Evolutionary conservation across 1,140 invertebrate genomes (phyloP), one percentile per base, ranked within the genome.

Genomic region (Monochamus saltuarius): DNA sequence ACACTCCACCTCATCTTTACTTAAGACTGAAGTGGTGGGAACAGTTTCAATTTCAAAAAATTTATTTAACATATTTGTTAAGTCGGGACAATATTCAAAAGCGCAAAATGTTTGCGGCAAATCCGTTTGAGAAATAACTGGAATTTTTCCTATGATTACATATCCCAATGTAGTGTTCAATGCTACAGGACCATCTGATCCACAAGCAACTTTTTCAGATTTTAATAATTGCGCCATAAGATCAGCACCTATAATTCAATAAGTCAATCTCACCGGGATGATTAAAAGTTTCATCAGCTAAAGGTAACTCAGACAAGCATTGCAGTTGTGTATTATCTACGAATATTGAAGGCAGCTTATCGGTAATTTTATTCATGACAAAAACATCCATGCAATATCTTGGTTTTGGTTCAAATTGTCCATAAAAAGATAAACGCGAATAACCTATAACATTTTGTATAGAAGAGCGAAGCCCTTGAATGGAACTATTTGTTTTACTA

Each of bases 121-220:
- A 13, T 16, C 4, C 10, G 11, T 13, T n/a, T 16, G 10, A 22
- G 45, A 47, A 16, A 16, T 50, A 8, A 50, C 17, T 11, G 47
- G 17, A 22, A 36, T 14, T 14, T 50, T 50, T 9, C 47, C 47
- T 29, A 50, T 50, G 10, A 50, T 50, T 34, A 50, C 35, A 8
- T 50, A 50, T 9, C 22, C 47, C 4, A 50, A 50, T 22, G 22
- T 13, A 3, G 47, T 50, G 17, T 50, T 13, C 11, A 50, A 4
- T 9, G 47, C 47, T 10, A 11, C 10, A 14, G 47, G 4, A 22
- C 16, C n/a, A 10, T 29, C 47, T 16, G 6, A 16, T 10, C 13
- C 9, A 45, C 11, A 3, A 45, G 8, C 4, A 7, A 43, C 16
- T 7, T 16, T 7, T 7, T 16, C 46, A 7, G 16, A 49, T 6